These are phyloP conservation scores for Euplagia quadripunctaria DNA, from an alignment of 2,888 invertebrate species.

Conservation along the genomic window DNA sequence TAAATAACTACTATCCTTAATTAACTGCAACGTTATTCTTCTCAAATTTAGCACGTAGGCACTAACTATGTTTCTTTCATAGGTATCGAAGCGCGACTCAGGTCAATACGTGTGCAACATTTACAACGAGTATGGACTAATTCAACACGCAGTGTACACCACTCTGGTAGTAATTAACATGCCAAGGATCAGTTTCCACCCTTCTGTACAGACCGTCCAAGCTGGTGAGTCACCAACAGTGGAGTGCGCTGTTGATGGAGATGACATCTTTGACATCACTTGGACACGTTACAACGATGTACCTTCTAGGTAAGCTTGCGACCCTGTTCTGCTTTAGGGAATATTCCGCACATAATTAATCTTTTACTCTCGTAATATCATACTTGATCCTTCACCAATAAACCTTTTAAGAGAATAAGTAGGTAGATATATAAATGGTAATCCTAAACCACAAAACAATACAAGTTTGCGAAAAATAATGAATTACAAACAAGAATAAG, in stretches of 20 bases:
- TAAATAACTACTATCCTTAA: no score
- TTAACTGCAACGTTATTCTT: no score
- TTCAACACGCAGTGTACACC: constrained; percentile 62
- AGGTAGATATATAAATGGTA: no score
- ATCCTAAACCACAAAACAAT: no score
- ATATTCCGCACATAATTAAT: no score
- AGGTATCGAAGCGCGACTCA: constrained; percentile 90
- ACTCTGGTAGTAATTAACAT: constrained; percentile 65
- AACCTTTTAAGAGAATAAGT: no score
- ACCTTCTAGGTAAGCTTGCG: constrained; percentile 82
- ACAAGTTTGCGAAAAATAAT: no score
- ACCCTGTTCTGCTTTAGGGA: no score
- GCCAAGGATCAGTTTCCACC: constrained; percentile 88
- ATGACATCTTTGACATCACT: constrained; percentile 90
- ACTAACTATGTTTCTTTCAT: background rate
- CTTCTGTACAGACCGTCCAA: constrained; percentile 90
- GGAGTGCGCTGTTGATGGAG: constrained; percentile 91
- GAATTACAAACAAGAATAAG: no score
- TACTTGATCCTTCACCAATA: no score
- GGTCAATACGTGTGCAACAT: constrained; percentile 94
- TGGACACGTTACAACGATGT: constrained; percentile 90
- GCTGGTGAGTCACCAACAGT: constrained; percentile 93
- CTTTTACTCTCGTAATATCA: no score
- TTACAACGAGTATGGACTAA: constrained; percentile 58
- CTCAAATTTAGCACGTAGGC: no score